Percentiles rank a stretch among this genome's conserved stretches.
Evolutionary conservation across 2,113 vertebrate species (phyloP).

Genomic region (Camelus dromedarius): DNA sequence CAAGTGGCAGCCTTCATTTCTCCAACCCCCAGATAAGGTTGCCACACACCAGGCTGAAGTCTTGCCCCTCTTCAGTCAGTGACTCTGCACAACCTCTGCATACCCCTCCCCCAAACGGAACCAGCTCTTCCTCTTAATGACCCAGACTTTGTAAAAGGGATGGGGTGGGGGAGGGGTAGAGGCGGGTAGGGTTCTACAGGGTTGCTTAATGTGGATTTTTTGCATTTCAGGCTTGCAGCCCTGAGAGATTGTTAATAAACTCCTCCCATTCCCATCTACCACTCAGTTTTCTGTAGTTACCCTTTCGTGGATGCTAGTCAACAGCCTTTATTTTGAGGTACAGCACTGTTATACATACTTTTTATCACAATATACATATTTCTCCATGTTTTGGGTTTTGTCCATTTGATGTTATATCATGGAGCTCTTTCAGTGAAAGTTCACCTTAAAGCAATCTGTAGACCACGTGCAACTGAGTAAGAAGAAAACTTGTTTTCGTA

Average conservation of each 20-base stretch:
- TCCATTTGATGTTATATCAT: background rate
- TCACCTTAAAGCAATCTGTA: background rate
- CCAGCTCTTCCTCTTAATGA: background rate
- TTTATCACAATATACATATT: background rate
- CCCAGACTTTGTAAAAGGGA: background rate
- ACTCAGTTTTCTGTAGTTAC: background rate
- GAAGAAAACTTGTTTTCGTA: background rate
- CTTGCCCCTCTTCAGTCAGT: background rate
- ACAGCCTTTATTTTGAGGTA: background rate
- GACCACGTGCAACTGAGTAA: background rate
- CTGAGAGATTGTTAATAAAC: background rate
- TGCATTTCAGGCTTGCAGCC: background rate
- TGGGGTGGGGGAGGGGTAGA: background rate
- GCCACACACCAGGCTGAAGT: too few relatives aligned
- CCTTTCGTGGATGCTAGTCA: too few relatives aligned
- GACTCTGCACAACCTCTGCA: background rate
- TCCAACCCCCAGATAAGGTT: background rate
- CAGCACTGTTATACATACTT: background rate
- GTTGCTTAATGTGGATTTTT: background rate
- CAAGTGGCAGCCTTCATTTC: background rate
- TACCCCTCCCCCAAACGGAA: background rate
- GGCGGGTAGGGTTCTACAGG: background rate
- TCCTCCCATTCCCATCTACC: background rate
- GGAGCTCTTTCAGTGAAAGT: background rate
- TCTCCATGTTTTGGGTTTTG: background rate